phyloP scores from a whole-genome alignment of 2,888 invertebrate species.

The Microplitis manilae region DNA sequence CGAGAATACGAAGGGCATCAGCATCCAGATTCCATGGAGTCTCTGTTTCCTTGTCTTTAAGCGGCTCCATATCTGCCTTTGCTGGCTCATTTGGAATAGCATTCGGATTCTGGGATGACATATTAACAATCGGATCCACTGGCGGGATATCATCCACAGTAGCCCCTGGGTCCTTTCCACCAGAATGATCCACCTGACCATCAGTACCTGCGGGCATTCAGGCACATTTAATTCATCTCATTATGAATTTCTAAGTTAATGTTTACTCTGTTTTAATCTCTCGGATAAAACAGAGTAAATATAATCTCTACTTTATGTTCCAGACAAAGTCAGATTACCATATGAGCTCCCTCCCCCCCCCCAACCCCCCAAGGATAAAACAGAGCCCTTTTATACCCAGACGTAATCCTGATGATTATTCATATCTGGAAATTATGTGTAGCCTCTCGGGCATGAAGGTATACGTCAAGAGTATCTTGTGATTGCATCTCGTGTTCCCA shows the following conservation, averaged over 20 bases:
- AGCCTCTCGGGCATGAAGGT: constrained; percentile 6
- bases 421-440: neutral
- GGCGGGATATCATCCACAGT: neutral
- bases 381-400: neutral
- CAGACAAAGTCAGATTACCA: neutral
- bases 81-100: neutral
- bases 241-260: constrained; percentile 1
- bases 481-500: constrained; percentile 11
- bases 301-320: constrained; percentile 5
- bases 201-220: constrained; percentile 3
- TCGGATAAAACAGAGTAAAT: constrained; percentile 3
- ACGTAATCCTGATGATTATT: neutral
- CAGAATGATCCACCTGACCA: neutral
- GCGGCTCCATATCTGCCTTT: neutral
- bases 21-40: constrained; percentile 16
- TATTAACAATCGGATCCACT: neutral
- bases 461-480: neutral
- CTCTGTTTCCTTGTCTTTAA: constrained; percentile 2
- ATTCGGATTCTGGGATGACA: neutral
- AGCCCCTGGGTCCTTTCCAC: neutral
- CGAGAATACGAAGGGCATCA: constrained; percentile 26
- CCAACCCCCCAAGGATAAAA: too few relatives aligned
- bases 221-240: neutral
- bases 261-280: constrained; percentile 8
- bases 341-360: too few relatives aligned